phyloP scores from a whole-genome alignment of 2,797 vertebrate genomes.

The Bradypus variegatus region DNA sequence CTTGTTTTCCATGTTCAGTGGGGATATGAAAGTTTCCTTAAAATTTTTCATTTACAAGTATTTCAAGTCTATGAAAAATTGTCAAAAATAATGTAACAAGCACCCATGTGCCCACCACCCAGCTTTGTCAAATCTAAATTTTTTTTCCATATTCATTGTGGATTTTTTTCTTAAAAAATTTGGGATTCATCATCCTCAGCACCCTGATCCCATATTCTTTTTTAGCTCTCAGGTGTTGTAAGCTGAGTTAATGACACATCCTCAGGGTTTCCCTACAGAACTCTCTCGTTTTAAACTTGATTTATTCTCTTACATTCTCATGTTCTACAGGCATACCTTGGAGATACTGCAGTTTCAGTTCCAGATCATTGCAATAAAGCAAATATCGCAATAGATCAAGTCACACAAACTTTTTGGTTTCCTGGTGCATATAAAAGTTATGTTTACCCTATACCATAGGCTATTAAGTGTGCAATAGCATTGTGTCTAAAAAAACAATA shows the following conservation, averaged over 20 bases:
- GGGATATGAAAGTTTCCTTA: neutral
- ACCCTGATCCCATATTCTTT: neutral
- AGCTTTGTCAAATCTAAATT: neutral
- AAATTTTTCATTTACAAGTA: neutral
- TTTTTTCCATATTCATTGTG: neutral
- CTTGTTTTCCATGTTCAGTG: neutral
- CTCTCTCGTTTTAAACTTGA: too few species aligned
- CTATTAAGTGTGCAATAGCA: too few species aligned
- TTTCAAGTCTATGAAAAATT: neutral
- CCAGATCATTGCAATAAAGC: too few species aligned
- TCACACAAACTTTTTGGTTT: too few species aligned
- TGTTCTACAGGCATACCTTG: too few species aligned
- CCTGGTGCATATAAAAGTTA: too few species aligned
- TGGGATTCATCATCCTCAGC: neutral
- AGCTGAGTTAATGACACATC: neutral
- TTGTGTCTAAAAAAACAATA: too few species aligned
- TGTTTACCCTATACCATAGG: too few species aligned
- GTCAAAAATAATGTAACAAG: neutral
- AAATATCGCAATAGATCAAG: too few species aligned
- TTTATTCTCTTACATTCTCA: too few species aligned
- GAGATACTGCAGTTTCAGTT: too few species aligned
- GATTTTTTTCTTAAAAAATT: neutral
- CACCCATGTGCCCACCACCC: neutral
- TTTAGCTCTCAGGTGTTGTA: neutral
- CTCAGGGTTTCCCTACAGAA: too few species aligned